These are phyloP conservation scores for Mormyrus iriodes DNA, from an alignment of 2,113 vertebrate genomes.

Conservation along the genomic window DNA sequence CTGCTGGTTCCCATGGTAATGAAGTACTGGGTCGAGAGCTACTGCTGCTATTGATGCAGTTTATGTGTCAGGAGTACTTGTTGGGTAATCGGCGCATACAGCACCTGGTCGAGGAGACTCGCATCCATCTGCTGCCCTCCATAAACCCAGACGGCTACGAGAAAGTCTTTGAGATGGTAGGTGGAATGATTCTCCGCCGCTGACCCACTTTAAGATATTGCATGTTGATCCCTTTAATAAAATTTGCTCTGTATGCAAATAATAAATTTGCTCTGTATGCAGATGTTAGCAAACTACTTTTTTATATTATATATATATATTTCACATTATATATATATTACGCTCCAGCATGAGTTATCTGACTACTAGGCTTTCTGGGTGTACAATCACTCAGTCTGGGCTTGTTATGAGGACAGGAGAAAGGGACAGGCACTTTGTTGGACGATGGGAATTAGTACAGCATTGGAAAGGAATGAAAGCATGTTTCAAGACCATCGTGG, in stretches of 20 bases:
- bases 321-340: background rate
- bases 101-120: conserved; percentile 80
- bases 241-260: background rate
- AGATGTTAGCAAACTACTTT: background rate
- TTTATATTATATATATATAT: background rate
- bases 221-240: background rate
- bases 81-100: conserved; percentile 72
- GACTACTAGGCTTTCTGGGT: background rate
- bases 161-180: conserved; percentile 82
- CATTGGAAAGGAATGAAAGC: background rate
- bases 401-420: background rate
- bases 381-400: background rate
- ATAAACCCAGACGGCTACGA: conserved; percentile 93
- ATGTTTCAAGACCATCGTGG: background rate
- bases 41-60: conserved; percentile 85
- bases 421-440: background rate
- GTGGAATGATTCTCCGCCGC: conserved; percentile 27
- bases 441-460: background rate
- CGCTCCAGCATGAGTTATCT: background rate
- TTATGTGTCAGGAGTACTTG: conserved; percentile 90
- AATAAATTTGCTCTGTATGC: background rate
- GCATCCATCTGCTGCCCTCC: conserved; percentile 88
- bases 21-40: conserved; percentile 91
- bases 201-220: background rate
- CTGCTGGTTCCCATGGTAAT: conserved; percentile 88